Base-by-base conservation (phyloP, 2,888 invertebrate genomes). In the Embidobia sp. region DNA sequence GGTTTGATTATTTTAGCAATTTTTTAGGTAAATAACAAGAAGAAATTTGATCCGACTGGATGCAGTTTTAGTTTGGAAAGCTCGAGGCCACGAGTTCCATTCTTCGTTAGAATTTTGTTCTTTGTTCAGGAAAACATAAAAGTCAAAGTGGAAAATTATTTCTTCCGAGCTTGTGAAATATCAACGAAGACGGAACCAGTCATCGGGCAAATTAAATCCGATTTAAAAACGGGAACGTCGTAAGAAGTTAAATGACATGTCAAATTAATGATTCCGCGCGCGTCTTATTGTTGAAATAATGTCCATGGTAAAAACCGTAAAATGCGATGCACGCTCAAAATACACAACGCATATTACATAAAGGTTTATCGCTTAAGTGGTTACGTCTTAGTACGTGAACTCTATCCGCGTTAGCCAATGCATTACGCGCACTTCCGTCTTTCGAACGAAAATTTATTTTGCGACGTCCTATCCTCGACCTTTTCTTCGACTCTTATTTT, bases 401-500 rank as follows among this genome's bases (percentile, higher is more conserved):
- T 70, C 70, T 51, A 51, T 66, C 61, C 42, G 57, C 69, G 49
- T 49, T 69, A 63, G 53, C 78, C 64, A 74, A 74, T 70, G 69
- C 59, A 70, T 70, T 74, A 69, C 69, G 69, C 64, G 73, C 33
- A 69, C 73, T 73, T 74, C 74, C 78, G 73, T 78, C 73, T 78
- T 74, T 64, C 59, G 33, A 74, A 74, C 69, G 66, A 77, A 78
- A 80, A 73, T 59, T 78, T 72, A 75, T 78, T 78, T 76, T 74
- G 42, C 75, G 59, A 22, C 75, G 40, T 49, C 55, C 42, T 76
- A 66, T 67, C 73, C 76, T 78, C 78, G 74, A 69, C 78, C 81
- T 78, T 77, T 73, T 79, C 69, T 61, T 80, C 77, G 74, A 81
- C 81, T 79, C 51, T 73, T 74, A 80, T 82, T 83, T 81, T 63